Base-by-base conservation (phyloP, 2,797 vertebrate species). In the Ceryle rudis region DNA sequence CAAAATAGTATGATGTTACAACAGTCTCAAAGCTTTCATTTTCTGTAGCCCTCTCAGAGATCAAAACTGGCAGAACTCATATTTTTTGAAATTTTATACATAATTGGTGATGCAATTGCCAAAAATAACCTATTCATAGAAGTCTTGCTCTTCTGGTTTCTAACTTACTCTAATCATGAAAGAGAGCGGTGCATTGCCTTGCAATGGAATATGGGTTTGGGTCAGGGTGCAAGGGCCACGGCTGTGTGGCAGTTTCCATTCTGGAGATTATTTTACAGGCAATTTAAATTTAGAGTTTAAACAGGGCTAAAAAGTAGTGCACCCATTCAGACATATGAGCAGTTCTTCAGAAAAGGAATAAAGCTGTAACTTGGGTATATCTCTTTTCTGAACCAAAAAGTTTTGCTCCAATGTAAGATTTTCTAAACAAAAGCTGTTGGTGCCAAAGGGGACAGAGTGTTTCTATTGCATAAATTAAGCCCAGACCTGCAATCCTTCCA, bases 121-220 rank as follows among this genome's bases (percentile, higher is more conserved):
- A 98, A 97, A 97, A 97, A 97, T 98, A 98, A 96, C 92, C 95
- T 95, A 95, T 97, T 97, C 97, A 95, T 92, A 97, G 86, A 97
- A 97, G 91, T 85, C 89, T 96, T 88, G 78, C 91, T 97, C 89
- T 97, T 97, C 95, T 97, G 97, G 96, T 98, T 98, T 98, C 95
- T 93, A 97, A 97, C 96, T 95, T 95, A 96, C 95, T 94, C 86
- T 82, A 97, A 97, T 98, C 97, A 98, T 75, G 29, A 97, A 97
- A 91, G 90, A 75, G 95, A 97, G 96, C 85, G 94, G 90, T 8
- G 1, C 72, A 10, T 89, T 82, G 66, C 92, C 96, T 86, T 97
- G 96, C 96, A 91, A 67, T 55, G 66, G 96, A 97, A 97, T 89
- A 97, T 47, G 95, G 77, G 94, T 93, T 96, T 97, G 96, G 97